phyloP scores from a whole-genome alignment of 2,113 vertebrate species.

The Scartelaos histophorus region DNA sequence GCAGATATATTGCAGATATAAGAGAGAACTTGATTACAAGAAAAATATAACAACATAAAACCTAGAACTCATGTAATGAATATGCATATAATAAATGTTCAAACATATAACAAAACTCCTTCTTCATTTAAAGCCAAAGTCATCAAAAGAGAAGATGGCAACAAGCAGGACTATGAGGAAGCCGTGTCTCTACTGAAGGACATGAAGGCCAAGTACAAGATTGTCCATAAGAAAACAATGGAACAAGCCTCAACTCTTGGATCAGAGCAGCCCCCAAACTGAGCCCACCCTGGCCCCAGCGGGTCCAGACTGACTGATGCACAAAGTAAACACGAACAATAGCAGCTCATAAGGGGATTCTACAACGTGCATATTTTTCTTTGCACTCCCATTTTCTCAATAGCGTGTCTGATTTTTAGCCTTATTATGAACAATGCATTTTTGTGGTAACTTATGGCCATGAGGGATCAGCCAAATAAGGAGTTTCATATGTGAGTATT shows the following conservation, averaged over 20 bases:
- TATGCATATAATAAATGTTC: background rate
- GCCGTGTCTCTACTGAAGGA: conserved; percentile 63
- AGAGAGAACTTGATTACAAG: background rate
- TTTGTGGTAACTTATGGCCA: conserved; percentile 2
- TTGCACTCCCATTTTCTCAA: background rate
- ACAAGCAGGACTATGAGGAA: conserved; percentile 57
- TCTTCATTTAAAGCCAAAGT: conserved; percentile 41
- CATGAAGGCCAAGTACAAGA: conserved; percentile 63
- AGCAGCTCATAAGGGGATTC: background rate
- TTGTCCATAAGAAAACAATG: conserved; percentile 44
- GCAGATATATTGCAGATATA: background rate
- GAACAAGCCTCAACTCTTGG: conserved; percentile 34
- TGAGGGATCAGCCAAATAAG: background rate
- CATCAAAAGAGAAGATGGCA: conserved; percentile 12
- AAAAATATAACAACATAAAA: background rate
- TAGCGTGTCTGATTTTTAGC: background rate
- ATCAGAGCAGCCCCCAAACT: background rate
- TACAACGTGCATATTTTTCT: background rate
- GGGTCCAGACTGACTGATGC: conserved; percentile 7
- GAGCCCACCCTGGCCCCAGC: background rate
- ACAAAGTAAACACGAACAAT: background rate
- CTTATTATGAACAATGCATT: conserved; percentile 10
- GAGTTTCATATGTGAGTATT: conserved; percentile 7
- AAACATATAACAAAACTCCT: background rate
- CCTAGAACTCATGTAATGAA: background rate